Evolutionary conservation across 2,888 invertebrate species (phyloP).

Genomic region (Nipponacmea schrenckii): DNA sequence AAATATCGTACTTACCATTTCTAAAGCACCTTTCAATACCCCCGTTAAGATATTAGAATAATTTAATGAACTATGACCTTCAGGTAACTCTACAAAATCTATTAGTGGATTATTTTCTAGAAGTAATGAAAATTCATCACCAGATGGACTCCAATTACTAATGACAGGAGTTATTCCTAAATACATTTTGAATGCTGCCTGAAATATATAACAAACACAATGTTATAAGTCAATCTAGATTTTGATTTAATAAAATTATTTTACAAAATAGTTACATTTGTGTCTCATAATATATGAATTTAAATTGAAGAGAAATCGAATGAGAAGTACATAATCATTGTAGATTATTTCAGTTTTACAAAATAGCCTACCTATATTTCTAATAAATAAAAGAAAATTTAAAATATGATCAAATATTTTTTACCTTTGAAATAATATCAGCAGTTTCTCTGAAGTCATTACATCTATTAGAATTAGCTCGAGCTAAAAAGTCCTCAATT

Average conservation of each 20-base stretch:
- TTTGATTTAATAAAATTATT: too few relatives aligned
- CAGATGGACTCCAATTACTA: slow-evolving; percentile 91
- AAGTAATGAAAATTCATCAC: slow-evolving; percentile 95
- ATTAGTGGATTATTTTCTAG: slow-evolving; percentile 95
- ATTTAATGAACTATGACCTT: slow-evolving; percentile 80
- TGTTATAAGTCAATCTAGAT: background rate
- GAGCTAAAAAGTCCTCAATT: slow-evolving; percentile 95
- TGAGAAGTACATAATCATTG: too few relatives aligned
- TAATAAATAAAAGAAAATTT: too few relatives aligned
- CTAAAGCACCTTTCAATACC: slow-evolving; percentile 86
- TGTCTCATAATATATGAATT: background rate
- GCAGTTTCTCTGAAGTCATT: slow-evolving; percentile 96
- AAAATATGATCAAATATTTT: too few relatives aligned
- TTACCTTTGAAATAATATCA: slow-evolving; percentile 73
- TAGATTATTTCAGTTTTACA: too few relatives aligned
- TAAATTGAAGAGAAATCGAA: too few relatives aligned
- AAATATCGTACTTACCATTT: slow-evolving; percentile 80
- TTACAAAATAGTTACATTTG: too few relatives aligned
- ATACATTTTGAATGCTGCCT: slow-evolving; percentile 81
- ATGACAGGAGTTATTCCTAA: slow-evolving; percentile 92
- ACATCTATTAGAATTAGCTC: slow-evolving; percentile 87
- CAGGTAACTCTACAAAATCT: slow-evolving; percentile 96
- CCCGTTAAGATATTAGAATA: slow-evolving; percentile 95
- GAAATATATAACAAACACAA: slow-evolving; percentile 19
- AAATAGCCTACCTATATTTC: too few relatives aligned